Evolutionary conservation across 2,113 vertebrate species (phyloP).

Genomic region (Brachyistius frenatus): DNA sequence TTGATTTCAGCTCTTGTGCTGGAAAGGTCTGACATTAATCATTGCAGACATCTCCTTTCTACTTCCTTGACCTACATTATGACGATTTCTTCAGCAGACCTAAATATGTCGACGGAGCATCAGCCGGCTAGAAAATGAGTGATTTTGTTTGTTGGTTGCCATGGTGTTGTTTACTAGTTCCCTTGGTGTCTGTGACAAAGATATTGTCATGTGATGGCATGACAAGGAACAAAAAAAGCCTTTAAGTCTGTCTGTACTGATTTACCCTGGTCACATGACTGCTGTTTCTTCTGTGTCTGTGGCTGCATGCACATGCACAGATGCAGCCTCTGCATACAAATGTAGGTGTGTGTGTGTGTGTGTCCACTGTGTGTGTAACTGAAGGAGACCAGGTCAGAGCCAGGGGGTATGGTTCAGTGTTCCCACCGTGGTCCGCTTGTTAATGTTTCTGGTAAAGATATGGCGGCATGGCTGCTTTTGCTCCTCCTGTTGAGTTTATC

Average conservation of each 20-base stretch:
- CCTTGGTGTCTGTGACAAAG: background rate
- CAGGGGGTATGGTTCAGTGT: conserved; percentile 6
- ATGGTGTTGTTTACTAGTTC: conserved; percentile 36
- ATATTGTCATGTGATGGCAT: conserved; percentile 20
- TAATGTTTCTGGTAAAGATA: conserved; percentile 29
- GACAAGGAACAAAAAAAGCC: conserved; percentile 11
- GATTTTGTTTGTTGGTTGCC: conserved; percentile 47
- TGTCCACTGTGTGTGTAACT: conserved; percentile 7
- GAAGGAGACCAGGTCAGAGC: conserved; percentile 36
- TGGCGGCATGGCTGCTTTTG: conserved; percentile 9
- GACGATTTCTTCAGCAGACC: background rate
- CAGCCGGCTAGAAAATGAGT: background rate
- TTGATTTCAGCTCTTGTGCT: background rate
- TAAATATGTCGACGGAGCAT: background rate
- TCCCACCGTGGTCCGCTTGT: conserved; percentile 53
- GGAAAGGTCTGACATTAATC: conserved; percentile 24
- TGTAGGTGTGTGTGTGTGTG: conserved; percentile 39
- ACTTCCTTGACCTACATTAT: conserved; percentile 52
- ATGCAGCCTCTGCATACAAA: conserved; percentile 21
- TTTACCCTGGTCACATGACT: conserved; percentile 37
- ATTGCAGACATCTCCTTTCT: background rate
- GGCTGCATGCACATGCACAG: conserved; percentile 13
- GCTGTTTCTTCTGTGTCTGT: conserved; percentile 13
- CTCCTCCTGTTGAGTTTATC: background rate
- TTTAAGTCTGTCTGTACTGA: background rate